Base-by-base conservation (phyloP, 2,888 invertebrate species). In the Apamea anceps region DNA sequence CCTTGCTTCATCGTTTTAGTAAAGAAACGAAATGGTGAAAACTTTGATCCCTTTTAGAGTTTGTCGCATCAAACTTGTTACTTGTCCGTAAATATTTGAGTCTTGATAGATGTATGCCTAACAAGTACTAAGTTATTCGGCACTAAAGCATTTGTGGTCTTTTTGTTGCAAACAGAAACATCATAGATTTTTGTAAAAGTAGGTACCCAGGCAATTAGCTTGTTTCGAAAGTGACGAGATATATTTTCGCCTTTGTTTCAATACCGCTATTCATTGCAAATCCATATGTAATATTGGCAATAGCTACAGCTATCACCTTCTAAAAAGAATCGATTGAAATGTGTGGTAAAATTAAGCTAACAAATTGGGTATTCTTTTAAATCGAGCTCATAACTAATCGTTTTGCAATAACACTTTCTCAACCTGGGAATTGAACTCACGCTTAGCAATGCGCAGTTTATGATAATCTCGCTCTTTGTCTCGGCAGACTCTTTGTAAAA, bases 401-500 rank as follows among this genome's bases (percentile, higher is more conserved):
- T 54, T 57, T 51, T 48, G 12, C 32, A 80, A n/a, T 1, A 51
- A 45, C 15, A 45, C 6, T 84, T 51, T 42, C 57, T 60, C 28
- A 21, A 28, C 25, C 21, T 5, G 32, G 25, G 15, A 48, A 51
- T 45, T 0, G 25, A 66, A 71, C 15, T 73, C n/a, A 21, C 15
- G 32, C 60, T 75, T n/a, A 45, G 25, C 21, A 79, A n/a, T 48
- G 28, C 54, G 37, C 72, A 65, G 51, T 60, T 57, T 42, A 73
- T 62, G 74, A 78, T 76, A 79, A 85, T 63, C 7, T 48, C n/a
- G 32, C 54, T 57, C 42, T 82, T 76, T 77, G 80, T 79, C 48
- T 60, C 68, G 12, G 0, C 72, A 70, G 54, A 63, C 65, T 63
- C 77, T 87, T 80, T 76, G 77, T 87, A 76, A 68, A 79, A 70